Conservation (phyloP, 2,113 vertebrate species). For the Phylloscopus trochilus region DNA sequence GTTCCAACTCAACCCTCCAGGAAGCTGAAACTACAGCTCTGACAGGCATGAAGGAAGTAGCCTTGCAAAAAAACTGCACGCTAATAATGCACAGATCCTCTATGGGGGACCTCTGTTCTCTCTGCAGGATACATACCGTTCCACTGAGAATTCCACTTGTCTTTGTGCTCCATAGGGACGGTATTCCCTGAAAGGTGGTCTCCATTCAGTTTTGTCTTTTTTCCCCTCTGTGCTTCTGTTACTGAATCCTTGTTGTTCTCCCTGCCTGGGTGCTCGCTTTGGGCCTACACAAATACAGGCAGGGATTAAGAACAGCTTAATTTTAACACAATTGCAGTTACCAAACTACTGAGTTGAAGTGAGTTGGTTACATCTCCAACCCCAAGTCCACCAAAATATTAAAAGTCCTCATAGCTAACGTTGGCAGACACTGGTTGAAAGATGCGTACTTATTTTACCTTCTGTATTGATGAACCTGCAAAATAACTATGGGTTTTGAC, state of each 20-base stretch:
- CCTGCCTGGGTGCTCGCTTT: constrained; percentile 52
- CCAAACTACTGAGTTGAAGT: background rate
- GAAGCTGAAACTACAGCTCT: background rate
- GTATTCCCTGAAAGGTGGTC: constrained; percentile 58
- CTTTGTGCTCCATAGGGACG: constrained; percentile 53
- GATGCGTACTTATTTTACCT: background rate
- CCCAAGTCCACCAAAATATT: background rate
- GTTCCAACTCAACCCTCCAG: background rate
- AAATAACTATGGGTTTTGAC: background rate
- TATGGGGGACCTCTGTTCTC: background rate
- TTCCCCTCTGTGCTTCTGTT: constrained; percentile 61
- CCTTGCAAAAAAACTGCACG: background rate
- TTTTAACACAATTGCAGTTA: background rate
- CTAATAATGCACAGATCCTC: background rate
- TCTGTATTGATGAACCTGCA: background rate
- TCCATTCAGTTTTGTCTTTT: constrained; percentile 67
- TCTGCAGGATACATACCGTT: constrained; percentile 68
- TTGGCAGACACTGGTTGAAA: background rate
- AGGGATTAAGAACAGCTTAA: background rate
- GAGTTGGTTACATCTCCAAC: background rate
- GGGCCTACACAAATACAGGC: constrained; percentile 44
- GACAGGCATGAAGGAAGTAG: rapidly evolving
- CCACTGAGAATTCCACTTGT: constrained; percentile 60
- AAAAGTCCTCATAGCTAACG: background rate
- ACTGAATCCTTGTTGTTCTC: constrained; percentile 58